Conservation (phyloP, 2,888 invertebrate species). For the Caenorhabditis wallacei region DNA sequence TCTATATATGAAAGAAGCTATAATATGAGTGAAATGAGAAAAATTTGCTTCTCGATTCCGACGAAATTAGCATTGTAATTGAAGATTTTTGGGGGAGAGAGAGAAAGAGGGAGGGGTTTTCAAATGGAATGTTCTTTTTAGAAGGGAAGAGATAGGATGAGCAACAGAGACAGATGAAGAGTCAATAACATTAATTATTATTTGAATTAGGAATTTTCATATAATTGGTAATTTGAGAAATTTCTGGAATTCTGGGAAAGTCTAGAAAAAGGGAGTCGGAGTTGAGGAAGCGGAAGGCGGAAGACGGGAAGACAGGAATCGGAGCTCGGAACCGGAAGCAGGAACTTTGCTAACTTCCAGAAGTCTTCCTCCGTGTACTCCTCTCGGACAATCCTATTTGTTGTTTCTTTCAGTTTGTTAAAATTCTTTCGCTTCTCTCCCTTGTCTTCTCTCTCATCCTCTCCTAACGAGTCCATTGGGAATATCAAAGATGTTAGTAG, state of each 20-base stretch:
- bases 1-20: neutral
- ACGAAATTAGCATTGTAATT: constrained; percentile 65
- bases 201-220: neutral
- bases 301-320: neutral
- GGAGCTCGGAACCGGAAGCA: neutral
- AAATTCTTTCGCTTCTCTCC: no score
- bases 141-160: neutral
- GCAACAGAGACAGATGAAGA: neutral
- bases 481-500: neutral
- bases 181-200: constrained; percentile 39
- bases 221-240: neutral
- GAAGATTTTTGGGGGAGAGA: constrained; percentile 23
- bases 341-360: no score
- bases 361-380: no score
- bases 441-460: no score
- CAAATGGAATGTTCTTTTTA: constrained; percentile 55
- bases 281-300: neutral
- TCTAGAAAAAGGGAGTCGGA: neutral
- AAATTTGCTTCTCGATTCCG: constrained; percentile 8
- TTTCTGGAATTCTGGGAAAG: neutral
- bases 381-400: neutral
- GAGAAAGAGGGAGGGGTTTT: neutral
- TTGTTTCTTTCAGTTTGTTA: neutral
- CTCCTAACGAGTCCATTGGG: no score
- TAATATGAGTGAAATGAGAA: constrained; percentile 30